These are phyloP conservation scores for Eubasilissa splendida DNA, from an alignment of 2,888 invertebrate species.

Conservation along the genomic window DNA sequence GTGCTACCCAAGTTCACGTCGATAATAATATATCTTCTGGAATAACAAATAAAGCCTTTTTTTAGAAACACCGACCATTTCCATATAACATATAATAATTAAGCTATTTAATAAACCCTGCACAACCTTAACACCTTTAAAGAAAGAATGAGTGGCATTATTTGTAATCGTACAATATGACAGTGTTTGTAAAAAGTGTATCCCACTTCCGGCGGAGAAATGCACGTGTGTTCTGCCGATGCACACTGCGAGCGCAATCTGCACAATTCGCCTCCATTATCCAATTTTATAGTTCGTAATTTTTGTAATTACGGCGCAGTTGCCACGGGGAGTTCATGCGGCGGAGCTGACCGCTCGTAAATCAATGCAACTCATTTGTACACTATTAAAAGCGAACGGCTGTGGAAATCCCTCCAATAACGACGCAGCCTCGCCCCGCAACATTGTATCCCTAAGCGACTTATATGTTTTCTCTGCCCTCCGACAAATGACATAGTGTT, in stretches of 20 bases:
- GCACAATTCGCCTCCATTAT: neutral
- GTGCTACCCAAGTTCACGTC: slow-evolving; percentile 2
- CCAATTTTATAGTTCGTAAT: slow-evolving; percentile 31
- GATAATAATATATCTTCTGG: slow-evolving; percentile 20
- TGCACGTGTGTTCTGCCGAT: neutral
- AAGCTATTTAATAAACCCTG: neutral
- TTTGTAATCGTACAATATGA: too few relatives aligned
- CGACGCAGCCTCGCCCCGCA: slow-evolving; percentile 17
- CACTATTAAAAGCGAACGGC: slow-evolving; percentile 49
- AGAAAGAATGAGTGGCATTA: neutral
- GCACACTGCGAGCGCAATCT: neutral
- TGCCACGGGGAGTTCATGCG: neutral
- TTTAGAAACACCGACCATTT: too few relatives aligned
- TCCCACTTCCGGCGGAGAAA: neutral
- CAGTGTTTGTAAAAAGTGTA: too few relatives aligned
- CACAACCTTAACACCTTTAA: neutral
- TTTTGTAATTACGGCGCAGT: slow-evolving; percentile 30
- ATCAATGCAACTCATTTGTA: slow-evolving; percentile 48
- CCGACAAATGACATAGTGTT: slow-evolving; percentile 55
- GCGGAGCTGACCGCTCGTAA: slow-evolving; percentile 44
- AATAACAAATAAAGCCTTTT: neutral
- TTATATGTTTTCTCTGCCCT: slow-evolving; percentile 46
- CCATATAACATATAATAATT: neutral
- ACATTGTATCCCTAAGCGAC: slow-evolving; percentile 40
- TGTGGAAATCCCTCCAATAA: slow-evolving; percentile 41